These are phyloP conservation scores for Arctocebus calabarensis DNA, from an alignment of 2,797 vertebrate genomes.

Conservation along the genomic window DNA sequence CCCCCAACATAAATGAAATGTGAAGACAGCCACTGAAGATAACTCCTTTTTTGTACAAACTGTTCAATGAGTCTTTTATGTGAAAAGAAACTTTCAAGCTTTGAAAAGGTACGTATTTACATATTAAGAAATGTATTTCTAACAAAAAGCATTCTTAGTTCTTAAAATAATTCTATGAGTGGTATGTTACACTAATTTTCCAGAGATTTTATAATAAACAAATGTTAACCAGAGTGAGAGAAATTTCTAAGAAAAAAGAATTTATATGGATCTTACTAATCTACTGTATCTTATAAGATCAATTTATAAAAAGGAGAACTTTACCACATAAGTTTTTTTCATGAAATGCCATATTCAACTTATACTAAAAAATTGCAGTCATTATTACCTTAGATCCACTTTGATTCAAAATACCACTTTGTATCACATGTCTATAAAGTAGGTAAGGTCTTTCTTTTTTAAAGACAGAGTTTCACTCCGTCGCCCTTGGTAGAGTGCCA, in stretches of 20 bases:
- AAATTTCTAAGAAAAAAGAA: background rate
- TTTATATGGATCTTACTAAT: background rate
- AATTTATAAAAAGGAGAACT: constrained; percentile 34
- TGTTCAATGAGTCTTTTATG: constrained; percentile 9
- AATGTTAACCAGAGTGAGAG: background rate
- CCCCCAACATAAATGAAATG: constrained; percentile 55
- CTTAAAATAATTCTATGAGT: constrained; percentile 3
- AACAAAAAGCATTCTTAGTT: constrained; percentile 17
- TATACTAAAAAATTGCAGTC: constrained; percentile 18
- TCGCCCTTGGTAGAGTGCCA: too few relatives aligned
- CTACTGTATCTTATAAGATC: background rate
- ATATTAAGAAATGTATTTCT: constrained; percentile 26
- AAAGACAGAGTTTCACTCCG: too few relatives aligned
- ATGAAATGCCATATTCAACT: background rate
- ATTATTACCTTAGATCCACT: background rate
- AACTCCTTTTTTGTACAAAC: background rate
- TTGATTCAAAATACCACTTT: background rate
- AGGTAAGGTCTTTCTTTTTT: background rate
- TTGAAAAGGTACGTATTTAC: background rate
- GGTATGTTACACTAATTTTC: constrained; percentile 3
- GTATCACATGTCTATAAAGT: background rate
- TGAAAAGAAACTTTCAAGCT: background rate
- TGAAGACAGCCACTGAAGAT: background rate
- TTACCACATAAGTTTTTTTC: background rate
- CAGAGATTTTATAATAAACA: background rate